Evolutionary conservation across 1,140 invertebrate genomes (phyloP).

Genomic region (Drosophila athabasca): DNA sequence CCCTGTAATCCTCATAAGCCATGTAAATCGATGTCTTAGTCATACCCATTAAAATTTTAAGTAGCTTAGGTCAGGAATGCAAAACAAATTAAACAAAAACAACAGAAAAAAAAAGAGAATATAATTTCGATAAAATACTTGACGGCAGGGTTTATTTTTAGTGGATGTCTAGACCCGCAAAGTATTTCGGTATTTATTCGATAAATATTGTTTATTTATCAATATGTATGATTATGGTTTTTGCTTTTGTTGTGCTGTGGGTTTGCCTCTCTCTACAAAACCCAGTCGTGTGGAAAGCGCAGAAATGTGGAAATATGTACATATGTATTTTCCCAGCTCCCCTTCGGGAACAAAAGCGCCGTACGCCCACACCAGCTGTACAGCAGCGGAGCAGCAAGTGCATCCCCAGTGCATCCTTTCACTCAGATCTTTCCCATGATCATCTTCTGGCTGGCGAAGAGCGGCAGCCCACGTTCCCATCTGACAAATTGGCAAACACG

Average conservation of each 20-base stretch:
- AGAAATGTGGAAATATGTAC: constrained; percentile 31
- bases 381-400: constrained; percentile 28
- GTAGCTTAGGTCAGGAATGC: constrained; percentile 62
- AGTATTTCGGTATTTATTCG: constrained; percentile 41
- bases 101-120: constrained; percentile 6
- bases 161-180: constrained; percentile 31
- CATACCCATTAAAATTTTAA: constrained; percentile 38
- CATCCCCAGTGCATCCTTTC: constrained; percentile 33
- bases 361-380: constrained; percentile 30
- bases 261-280: constrained; percentile 5
- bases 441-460: not conserved
- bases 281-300: constrained; percentile 16
- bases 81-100: constrained; percentile 4
- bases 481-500: constrained; percentile 73
- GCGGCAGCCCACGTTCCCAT: constrained; percentile 41
- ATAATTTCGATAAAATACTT: constrained; percentile 40
- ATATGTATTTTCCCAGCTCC: constrained; percentile 36
- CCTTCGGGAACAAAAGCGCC: not conserved
- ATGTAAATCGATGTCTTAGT: constrained; percentile 7
- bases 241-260: not conserved
- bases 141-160: constrained; percentile 53
- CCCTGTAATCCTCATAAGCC: not conserved
- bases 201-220: constrained; percentile 51
- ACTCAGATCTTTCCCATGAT: constrained; percentile 46
- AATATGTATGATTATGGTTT: constrained; percentile 20